Percentiles rank a stretch among this genome's conserved stretches.
These are phyloP conservation scores for Ovis canadensis DNA, from an alignment of 2,113 vertebrate genomes.

Conservation along the genomic window DNA sequence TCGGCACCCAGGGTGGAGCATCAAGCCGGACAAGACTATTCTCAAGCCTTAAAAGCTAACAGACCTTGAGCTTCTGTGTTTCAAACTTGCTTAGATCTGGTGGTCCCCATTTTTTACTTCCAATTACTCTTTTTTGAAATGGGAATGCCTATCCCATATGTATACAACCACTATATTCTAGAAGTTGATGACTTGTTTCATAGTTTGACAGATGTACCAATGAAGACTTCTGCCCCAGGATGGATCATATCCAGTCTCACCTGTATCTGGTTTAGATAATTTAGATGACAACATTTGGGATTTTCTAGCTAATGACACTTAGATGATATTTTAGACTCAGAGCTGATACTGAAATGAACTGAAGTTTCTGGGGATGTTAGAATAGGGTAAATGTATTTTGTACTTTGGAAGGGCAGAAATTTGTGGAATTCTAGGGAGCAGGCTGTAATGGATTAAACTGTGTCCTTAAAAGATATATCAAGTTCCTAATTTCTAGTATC, in stretches of 20 bases:
- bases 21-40: background rate
- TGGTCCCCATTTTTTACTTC: background rate
- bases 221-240: background rate
- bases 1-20: background rate
- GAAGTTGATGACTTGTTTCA: background rate
- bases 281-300: background rate
- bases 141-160: background rate
- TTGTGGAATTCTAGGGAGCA: background rate
- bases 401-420: background rate
- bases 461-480: background rate
- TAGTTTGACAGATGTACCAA: background rate
- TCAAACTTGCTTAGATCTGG: background rate
- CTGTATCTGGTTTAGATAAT: background rate
- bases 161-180: background rate
- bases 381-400: background rate
- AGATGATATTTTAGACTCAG: background rate
- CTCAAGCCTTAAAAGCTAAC: background rate
- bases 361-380: background rate
- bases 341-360: background rate
- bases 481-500: background rate
- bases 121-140: background rate
- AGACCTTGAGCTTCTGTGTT: background rate
- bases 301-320: background rate
- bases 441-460: background rate
- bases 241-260: background rate